Evolutionary conservation across 2,797 vertebrate genomes (phyloP).

Genomic region (Rhyacichthys aspro): DNA sequence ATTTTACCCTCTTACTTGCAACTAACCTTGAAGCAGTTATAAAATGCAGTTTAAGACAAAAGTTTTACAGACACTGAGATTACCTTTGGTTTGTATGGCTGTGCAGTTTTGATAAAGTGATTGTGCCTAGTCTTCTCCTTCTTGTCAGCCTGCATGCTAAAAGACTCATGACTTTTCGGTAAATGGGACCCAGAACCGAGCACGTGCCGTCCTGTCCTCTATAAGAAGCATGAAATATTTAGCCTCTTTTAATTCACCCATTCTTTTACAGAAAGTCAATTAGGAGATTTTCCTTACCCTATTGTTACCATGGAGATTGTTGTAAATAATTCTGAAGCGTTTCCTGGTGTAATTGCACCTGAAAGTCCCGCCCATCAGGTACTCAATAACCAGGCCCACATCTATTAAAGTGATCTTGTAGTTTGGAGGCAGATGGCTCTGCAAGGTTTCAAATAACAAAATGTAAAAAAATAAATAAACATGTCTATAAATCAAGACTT

Average conservation of each 20-base stretch:
- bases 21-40: not conserved
- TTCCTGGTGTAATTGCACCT: slow-evolving; percentile 97
- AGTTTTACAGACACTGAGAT: not conserved
- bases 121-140: slow-evolving; percentile 98
- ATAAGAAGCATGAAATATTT: slow-evolving; percentile 24
- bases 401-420: slow-evolving; percentile 98
- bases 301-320: slow-evolving; percentile 93
- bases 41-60: not conserved
- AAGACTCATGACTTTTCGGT: slow-evolving; percentile 91
- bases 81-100: slow-evolving; percentile 99
- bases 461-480: not conserved
- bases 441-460: slow-evolving; percentile 15
- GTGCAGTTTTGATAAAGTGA: slow-evolving; percentile 99
- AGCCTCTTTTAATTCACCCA: not conserved
- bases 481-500: not conserved
- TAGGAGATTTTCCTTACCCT: slow-evolving; percentile 79
- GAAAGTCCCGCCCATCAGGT: slow-evolving; percentile 97
- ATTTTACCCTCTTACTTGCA: no score
- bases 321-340: slow-evolving; percentile 97
- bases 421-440: slow-evolving; percentile 97
- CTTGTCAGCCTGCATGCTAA: slow-evolving; percentile 96
- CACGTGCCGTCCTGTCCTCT: slow-evolving; percentile 91
- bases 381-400: slow-evolving; percentile 95
- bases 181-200: slow-evolving; percentile 87
- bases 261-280: not conserved